phyloP scores from a whole-genome alignment of 2,888 invertebrate genomes.

The Napeogenes sylphis region DNA sequence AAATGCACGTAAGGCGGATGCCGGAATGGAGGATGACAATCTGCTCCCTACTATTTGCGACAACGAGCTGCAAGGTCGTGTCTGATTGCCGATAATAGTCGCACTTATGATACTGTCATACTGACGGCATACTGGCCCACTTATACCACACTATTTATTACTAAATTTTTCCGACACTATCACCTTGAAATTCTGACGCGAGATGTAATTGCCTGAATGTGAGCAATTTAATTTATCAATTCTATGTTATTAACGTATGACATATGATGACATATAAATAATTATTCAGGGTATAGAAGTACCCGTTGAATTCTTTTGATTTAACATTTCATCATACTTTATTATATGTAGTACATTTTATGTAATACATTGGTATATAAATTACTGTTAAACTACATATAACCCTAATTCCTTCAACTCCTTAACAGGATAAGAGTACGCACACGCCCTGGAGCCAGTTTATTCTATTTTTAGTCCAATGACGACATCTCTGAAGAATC shows the following conservation, averaged over 20 bases:
- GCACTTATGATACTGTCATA: constrained; percentile 53
- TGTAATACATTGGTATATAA: constrained; percentile 18
- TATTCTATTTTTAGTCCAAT: constrained; percentile 62
- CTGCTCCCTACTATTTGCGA: constrained; percentile 72
- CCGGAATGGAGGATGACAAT: constrained; percentile 70
- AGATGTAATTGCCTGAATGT: constrained; percentile 4
- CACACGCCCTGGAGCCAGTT: constrained; percentile 50
- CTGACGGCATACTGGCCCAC: constrained; percentile 61
- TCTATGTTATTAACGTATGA: background rate
- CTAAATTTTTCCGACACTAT: constrained; percentile 28
- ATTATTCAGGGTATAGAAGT: too few species aligned
- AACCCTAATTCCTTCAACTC: constrained; percentile 31
- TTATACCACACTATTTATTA: constrained; percentile 37
- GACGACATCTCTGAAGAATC: constrained; percentile 62
- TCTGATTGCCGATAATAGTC: constrained; percentile 72
- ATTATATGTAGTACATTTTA: background rate
- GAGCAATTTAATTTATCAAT: constrained; percentile 7
- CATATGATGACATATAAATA: background rate
- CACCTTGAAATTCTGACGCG: constrained; percentile 16
- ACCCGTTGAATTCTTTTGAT: too few species aligned
- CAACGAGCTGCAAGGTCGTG: constrained; percentile 74
- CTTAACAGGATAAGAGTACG: constrained; percentile 60
- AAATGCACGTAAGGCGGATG: constrained; percentile 70
- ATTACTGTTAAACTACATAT: too few species aligned
- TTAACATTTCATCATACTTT: too few species aligned